Percentiles rank a stretch among this genome's conserved stretches.
phyloP scores from a whole-genome alignment of 2,113 vertebrate species.

The Calonectris borealis region DNA sequence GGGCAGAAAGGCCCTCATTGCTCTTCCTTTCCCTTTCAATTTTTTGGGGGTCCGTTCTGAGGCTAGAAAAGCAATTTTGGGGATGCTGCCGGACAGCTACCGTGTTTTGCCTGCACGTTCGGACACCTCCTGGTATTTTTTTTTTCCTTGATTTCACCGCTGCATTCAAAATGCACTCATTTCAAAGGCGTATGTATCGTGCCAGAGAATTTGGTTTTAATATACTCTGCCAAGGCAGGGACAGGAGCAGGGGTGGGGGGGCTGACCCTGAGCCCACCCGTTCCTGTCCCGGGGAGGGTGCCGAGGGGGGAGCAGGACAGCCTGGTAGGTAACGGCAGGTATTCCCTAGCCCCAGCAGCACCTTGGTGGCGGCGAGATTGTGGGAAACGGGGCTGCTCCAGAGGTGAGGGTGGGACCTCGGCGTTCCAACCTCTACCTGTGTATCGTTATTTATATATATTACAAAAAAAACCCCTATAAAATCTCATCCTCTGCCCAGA shows the following conservation, averaged over 20 bases:
- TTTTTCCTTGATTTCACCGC: neutral
- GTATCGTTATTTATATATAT: neutral
- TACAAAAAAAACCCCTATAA: neutral
- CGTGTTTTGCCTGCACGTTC: neutral
- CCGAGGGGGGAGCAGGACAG: neutral
- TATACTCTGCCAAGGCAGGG: neutral
- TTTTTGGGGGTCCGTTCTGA: neutral
- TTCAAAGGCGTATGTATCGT: neutral
- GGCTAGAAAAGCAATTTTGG: neutral
- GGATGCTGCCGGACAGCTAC: neutral
- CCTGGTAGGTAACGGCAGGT: accelerated
- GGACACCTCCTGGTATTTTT: neutral
- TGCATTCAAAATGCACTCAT: neutral
- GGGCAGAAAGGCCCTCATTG: neutral
- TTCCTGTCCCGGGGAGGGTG: neutral
- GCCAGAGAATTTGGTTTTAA: neutral
- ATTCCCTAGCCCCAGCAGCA: neutral
- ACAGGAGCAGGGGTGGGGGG: neutral
- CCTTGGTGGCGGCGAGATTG: accelerated
- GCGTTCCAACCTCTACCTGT: neutral
- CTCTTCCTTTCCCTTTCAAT: neutral
- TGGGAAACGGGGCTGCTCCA: neutral
- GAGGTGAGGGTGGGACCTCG: neutral
- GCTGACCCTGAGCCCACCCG: neutral
- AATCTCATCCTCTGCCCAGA: neutral